Base-by-base conservation (phyloP, 1,140 invertebrate genomes). In the Antheraea pernyi region DNA sequence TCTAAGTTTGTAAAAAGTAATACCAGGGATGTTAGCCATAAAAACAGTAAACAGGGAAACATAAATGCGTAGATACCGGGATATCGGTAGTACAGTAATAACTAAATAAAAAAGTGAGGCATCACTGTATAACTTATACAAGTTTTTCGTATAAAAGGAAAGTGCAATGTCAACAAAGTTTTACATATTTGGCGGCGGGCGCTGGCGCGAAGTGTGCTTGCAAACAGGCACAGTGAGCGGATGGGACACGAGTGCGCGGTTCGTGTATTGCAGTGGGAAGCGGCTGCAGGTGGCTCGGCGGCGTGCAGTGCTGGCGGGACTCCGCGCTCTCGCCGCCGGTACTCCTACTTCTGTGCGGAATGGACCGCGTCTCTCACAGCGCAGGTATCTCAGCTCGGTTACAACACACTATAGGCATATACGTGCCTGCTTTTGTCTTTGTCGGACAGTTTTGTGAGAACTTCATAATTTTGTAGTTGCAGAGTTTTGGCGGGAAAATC, bases 201-300 rank as follows among this genome's bases (percentile, higher is more conserved):
- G 77, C n/a, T 88, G 84, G 84, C 81, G 84, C 19, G 82, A 81
- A 67, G 30, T 88, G 58, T 74, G 82, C 19, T 16, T 68, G 60
- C 36, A 36, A 8, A 58, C 65, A 5, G 84, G 86, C 0, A 66
- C 73, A 30, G 81, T 86, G 65, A 30, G 59, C 8, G 83, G 86
- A n/a, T 81, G 79, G 80, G 61, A 64, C 19, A 76, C 72, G 3
- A 68, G 69, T 42, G 71, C 73, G 11, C 72, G 72, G 53, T 80
- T 84, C 61, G 69, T 81, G 30, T 75, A 64, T 46, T 19, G 68
- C n/a, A 63, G 68, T 8, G 67, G 76, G 59, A 83, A 78, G 0
- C 68, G 70, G 53, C 66, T 85, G 16, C 60, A 70, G 5, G 8
- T 77, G 37, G 76, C 68, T 64, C 64, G 69, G 0, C 64, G 59